Evolutionary conservation across 2,888 invertebrate genomes (phyloP).

Genomic region (Epiblema foenella): DNA sequence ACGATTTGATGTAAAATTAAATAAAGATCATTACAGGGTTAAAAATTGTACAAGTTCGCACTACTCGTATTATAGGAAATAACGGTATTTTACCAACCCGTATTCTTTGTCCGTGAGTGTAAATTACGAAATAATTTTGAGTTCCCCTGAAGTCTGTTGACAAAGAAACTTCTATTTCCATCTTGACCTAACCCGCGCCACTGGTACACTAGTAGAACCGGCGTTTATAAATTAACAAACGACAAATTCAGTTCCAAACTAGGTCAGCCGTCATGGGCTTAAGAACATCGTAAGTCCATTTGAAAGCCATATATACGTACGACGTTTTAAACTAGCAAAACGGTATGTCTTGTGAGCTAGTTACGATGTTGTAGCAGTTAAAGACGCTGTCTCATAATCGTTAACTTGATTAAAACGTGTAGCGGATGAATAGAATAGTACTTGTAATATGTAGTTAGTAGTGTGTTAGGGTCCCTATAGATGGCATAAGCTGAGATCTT

Average conservation of each 20-base stretch:
- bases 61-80: no score
- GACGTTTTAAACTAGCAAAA: background rate
- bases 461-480: background rate
- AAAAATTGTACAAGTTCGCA: no score
- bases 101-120: no score
- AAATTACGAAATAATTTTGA: background rate
- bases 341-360: constrained; percentile 19
- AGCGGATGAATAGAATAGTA: constrained; percentile 4
- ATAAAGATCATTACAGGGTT: no score
- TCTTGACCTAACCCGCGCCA: background rate
- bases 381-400: constrained; percentile 36
- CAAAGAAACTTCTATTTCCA: constrained; percentile 14
- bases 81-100: no score
- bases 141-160: background rate
- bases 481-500: background rate
- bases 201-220: constrained; percentile 16
- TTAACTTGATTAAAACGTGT: constrained; percentile 30
- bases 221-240: constrained; percentile 35
- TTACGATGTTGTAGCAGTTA: constrained; percentile 27
- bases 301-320: background rate
- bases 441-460: background rate
- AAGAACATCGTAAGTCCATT: constrained; percentile 4
- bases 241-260: constrained; percentile 34
- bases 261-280: constrained; percentile 3
- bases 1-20: no score